Base-by-base conservation (phyloP, 2,113 vertebrate genomes). In the Synodontis membranacea region DNA sequence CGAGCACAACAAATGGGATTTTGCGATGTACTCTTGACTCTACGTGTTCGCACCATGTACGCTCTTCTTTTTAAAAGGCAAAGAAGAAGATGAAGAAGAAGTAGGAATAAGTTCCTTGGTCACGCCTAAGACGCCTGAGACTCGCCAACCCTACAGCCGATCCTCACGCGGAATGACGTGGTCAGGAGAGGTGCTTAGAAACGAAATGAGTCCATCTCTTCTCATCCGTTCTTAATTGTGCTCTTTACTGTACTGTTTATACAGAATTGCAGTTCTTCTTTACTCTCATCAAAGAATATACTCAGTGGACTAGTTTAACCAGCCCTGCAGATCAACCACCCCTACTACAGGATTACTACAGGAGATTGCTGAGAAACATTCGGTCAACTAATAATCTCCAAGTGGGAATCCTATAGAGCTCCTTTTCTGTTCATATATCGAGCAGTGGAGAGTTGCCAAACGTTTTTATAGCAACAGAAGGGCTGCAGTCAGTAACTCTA, bases 121-220 rank as follows among this genome's bases (percentile, higher is more conserved):
- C 15, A 58, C 56, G 15, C 82, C 64, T 25, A 85, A 83, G 75
- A 88, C 60, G 70, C 79, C 54, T 80, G 70, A 86, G 34, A 64
- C 54, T 54, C 42, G 48, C 28, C 31, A 34, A 54, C 31, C 60
- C 31, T 52, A 21, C 60, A 62, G 70, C 25, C 80, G 34, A 44
- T 62, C 70, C 3, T 44, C 60, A 64, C 60, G 58, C 78, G 84
- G 82, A 54, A 58, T 78, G 19, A 83, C 80, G 60, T 91, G 88
- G 90, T 89, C 86, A 25, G 82, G 48, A 82, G 90, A 91, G 90
- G 90, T 90, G 52, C 46, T 78, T 21, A 68, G 44, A 50, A 10
- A 28, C 48, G 68, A 66, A 75, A 84, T 84, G 44, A 82, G 84
- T 19, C 48, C 80, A 52, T 56, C 19, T 50, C 50, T 42, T 44